Percentiles rank a stretch among this genome's conserved stretches.
These are phyloP conservation scores for Theristus sp. DNA, from an alignment of 2,888 invertebrate species.

Conservation along the genomic window DNA sequence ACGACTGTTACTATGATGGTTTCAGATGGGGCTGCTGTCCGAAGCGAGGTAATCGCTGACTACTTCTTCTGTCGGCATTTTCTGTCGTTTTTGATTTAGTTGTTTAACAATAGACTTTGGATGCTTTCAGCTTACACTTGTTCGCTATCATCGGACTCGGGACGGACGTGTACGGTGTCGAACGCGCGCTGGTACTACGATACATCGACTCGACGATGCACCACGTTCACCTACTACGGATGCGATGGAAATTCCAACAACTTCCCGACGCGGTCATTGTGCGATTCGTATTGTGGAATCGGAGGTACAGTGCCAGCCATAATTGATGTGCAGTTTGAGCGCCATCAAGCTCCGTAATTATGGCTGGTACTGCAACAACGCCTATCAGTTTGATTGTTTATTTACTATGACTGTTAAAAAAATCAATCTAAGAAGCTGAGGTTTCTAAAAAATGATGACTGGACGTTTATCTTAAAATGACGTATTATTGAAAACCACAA, in stretches of 20 bases:
- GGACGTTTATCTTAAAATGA: not conserved
- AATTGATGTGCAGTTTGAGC: not conserved
- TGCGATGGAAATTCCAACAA: constrained; percentile 23
- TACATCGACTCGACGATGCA: constrained; percentile 20
- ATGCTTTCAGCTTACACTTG: constrained; percentile 18
- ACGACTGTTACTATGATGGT: constrained; percentile 20
- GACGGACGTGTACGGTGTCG: constrained; percentile 21
- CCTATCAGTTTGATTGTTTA: too few relatives aligned
- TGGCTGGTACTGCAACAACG: too few relatives aligned
- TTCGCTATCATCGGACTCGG: constrained; percentile 18
- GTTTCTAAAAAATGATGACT: too few relatives aligned
- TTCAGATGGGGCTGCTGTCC: constrained; percentile 21
- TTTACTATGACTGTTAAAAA: too few relatives aligned
- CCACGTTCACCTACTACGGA: constrained; percentile 22
- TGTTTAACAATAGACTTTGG: too few relatives aligned
- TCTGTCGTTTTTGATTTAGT: too few relatives aligned
- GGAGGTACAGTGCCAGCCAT: constrained; percentile 12
- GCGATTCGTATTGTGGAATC: constrained; percentile 22
- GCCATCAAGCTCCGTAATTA: too few relatives aligned
- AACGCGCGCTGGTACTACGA: constrained; percentile 17
- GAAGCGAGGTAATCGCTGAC: constrained; percentile 11
- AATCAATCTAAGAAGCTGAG: too few relatives aligned
- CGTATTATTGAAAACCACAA: not conserved
- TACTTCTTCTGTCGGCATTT: not conserved
- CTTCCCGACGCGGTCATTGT: constrained; percentile 17